These are phyloP conservation scores for Murina feae DNA, from an alignment of 2,113 vertebrate genomes.

Conservation along the genomic window DNA sequence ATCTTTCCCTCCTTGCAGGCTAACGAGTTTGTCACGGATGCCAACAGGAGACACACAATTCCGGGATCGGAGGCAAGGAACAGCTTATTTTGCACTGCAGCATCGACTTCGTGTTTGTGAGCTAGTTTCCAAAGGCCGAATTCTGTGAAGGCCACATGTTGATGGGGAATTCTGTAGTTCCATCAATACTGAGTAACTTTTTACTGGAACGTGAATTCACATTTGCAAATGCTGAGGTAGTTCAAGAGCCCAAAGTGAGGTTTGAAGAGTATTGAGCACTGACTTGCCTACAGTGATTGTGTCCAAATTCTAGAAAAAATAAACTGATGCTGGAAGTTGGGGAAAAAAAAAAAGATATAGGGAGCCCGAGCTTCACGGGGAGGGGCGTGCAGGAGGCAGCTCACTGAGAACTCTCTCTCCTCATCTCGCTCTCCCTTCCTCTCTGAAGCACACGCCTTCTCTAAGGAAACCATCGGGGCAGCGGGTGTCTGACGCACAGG, in stretches of 20 bases:
- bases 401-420: no score
- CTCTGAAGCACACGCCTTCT: no score
- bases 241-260: neutral
- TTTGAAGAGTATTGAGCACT: neutral
- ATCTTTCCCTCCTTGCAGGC: neutral
- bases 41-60: neutral
- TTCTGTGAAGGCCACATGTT: neutral
- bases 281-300: neutral
- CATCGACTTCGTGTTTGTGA: neutral
- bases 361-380: no score
- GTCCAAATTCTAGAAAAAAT: neutral
- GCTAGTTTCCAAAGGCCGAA: neutral
- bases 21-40: neutral
- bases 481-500: neutral
- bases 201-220: neutral
- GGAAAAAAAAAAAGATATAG: neutral
- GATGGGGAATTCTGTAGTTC: neutral
- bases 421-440: no score
- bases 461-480: neutral
- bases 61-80: neutral
- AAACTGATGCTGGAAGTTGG: neutral
- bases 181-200: neutral
- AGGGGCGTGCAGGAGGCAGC: no score
- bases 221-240: neutral
- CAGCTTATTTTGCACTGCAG: neutral